Percentiles rank a stretch among this genome's conserved stretches.
These are phyloP conservation scores for Megaceryle maxima DNA, from an alignment of 2,113 vertebrate genomes.

Conservation along the genomic window DNA sequence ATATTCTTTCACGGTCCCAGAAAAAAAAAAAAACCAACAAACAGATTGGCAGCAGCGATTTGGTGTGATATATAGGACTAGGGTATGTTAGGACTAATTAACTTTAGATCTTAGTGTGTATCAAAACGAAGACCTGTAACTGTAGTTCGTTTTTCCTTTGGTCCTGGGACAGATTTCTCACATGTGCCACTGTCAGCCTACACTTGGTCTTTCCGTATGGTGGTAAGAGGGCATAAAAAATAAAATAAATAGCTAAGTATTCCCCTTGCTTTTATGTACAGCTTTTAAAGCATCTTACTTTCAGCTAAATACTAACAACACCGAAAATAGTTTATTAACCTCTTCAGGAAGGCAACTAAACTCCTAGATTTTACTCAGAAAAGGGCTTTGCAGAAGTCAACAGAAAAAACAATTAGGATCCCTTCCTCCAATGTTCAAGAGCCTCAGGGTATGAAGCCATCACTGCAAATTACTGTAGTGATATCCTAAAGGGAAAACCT, in stretches of 20 bases:
- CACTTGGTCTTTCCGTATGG: background rate
- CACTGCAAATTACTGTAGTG: background rate
- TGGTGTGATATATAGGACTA: background rate
- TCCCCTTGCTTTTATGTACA: background rate
- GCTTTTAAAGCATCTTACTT: background rate
- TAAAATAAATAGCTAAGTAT: background rate
- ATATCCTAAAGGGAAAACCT: background rate
- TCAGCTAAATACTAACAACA: background rate
- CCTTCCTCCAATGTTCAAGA: background rate
- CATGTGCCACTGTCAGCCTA: accelerated
- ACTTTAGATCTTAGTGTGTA: background rate
- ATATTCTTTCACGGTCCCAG: background rate
- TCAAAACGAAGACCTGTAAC: background rate
- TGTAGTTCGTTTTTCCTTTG: background rate
- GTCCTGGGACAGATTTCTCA: background rate
- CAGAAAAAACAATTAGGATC: background rate
- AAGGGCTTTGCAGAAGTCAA: background rate
- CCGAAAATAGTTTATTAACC: background rate
- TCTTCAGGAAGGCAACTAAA: background rate
- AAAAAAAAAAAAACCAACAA: background rate
- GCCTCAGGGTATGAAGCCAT: background rate
- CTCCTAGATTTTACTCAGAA: background rate
- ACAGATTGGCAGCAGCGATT: accelerated
- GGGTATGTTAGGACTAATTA: background rate
- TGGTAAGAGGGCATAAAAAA: background rate